These are phyloP conservation scores for Linurgus olivaceus DNA, from an alignment of 2,797 vertebrate species.

Conservation along the genomic window DNA sequence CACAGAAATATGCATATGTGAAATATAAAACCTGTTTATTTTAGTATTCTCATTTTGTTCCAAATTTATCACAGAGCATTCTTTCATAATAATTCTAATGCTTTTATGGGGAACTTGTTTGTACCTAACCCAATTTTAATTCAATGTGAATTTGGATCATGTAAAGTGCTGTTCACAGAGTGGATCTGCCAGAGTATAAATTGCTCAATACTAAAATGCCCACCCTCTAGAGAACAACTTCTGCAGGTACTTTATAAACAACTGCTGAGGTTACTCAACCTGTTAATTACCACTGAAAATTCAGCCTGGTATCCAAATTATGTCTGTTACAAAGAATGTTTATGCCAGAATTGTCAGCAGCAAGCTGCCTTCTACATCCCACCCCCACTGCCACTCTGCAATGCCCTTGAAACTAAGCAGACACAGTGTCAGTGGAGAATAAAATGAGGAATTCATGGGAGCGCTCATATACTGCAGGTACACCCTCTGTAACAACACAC, in stretches of 20 bases:
- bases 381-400: slow-evolving; percentile 9
- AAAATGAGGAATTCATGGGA: slow-evolving; percentile 47
- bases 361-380: slow-evolving; percentile 27
- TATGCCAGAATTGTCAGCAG: slow-evolving; percentile 43
- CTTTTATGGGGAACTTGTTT: not conserved
- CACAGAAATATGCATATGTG: not conserved
- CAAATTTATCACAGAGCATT: not conserved
- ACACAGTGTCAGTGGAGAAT: slow-evolving; percentile 7
- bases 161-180: not conserved
- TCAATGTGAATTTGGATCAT: not conserved
- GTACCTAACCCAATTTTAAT: not conserved
- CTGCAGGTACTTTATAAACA: slow-evolving; percentile 53
- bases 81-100: not conserved
- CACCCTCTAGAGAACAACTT: slow-evolving; percentile 10
- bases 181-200: slow-evolving; percentile 5
- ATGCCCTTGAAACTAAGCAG: slow-evolving; percentile 57
- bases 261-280: slow-evolving; percentile 55
- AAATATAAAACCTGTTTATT: not conserved
- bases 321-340: slow-evolving; percentile 10
- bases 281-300: slow-evolving; percentile 49
- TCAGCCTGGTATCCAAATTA: slow-evolving; percentile 45
- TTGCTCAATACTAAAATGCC: slow-evolving; percentile 5
- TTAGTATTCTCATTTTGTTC: not conserved
- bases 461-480: not conserved
- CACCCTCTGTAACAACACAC: not conserved